Base-by-base conservation (phyloP, 35 echinoderm and acorn worm species). In the Diadema setosum region DNA sequence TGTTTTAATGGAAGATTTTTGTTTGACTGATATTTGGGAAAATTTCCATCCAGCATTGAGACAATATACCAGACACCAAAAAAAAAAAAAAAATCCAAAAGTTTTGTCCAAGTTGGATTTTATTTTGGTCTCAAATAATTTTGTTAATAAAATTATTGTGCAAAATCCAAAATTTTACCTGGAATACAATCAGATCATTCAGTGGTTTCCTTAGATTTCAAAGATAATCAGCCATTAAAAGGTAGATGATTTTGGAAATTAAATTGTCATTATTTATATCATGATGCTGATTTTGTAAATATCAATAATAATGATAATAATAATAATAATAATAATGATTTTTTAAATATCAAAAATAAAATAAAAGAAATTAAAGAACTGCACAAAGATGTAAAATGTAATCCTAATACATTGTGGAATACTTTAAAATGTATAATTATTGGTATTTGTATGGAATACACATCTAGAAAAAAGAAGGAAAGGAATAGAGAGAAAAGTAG, bases 91-190 rank as follows among this genome's bases (percentile, higher is more conserved):
- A 12, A 83, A 30, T 27, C 81, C 81, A 3, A 52, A 35, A 23
- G 81, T 58, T 43, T 31, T 83, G 42, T 83, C 81, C 45, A 50
- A 50, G 30, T 24, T 83, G 5, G 81, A 83, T n/a, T n/a, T n/a
- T n/a, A n/a, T n/a, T n/a, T n/a, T n/a, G n/a, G n/a, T n/a, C n/a
- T n/a, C n/a, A n/a, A n/a, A 11, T 83, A 58, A 83, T 36, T 83
- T 83, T 57, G 24, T 83, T 30, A 33, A 83, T 58, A 83, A n/a
- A n/a, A n/a, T n/a, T n/a, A 83, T 33, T 83, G 81, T 83, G n/a
- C 58, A 3, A 83, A 58, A 15, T 83, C 81, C 15, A 83, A 56
- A 83, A 83, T 83, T 57, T 29, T 83, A 26, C 81, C 81, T 55
- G 81, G 81, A 20, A 18, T 83, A 29, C 81, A 83, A 83, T 83